Evolutionary conservation across 2,888 invertebrate species (phyloP), one percentile per base, ranked within the genome.

Genomic region (Cecidostiba fungosa): DNA sequence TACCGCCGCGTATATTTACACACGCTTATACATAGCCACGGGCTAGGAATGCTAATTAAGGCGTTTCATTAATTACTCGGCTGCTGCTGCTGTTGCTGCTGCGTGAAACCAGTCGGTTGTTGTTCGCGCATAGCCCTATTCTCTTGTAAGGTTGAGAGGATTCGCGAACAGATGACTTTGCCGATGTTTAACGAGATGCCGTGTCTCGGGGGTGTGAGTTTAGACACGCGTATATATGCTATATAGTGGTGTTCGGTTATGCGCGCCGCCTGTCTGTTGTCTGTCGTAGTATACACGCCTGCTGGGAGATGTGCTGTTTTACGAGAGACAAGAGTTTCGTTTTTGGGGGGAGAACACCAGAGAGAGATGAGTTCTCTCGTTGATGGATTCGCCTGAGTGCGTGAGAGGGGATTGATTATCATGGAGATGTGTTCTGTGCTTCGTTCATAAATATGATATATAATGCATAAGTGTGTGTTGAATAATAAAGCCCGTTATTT

Each of bases 11-110:
- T 88, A 89, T 89, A 88, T 90, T 90, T 90, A 89, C 90, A 90
- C 89, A 88, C 79, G 87, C 87, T 88, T 88, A n/a, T n/a, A 87
- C 88, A 87, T 86, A 86, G 87, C 85, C 72, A 85, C 87, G 80
- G 66, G 54, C 86, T 69, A 77, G 88, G 91, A 91, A 91, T 91
- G 89, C 88, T 91, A 91, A 91, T 91, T 88, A 88, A 87, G 87
- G 85, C 88, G 86, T 87, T 89, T 88, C 88, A 88, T 90, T 89
- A 90, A 90, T 90, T 88, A 87, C 86, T 85, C 66, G 87, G 78
- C 66, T 59, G 36, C 32, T 23, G 73, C 47, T 29, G 8, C 10
- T 10, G 3, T 8, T 12, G 10, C 47, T 16, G 47, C 66, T 66
- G 14, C 29, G 66, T 66, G 23, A 59, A 59, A n/a, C 14, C 14